Conservation (phyloP, 92 coral and sea anemone genomes). For the Pocillopora meandrina region DNA sequence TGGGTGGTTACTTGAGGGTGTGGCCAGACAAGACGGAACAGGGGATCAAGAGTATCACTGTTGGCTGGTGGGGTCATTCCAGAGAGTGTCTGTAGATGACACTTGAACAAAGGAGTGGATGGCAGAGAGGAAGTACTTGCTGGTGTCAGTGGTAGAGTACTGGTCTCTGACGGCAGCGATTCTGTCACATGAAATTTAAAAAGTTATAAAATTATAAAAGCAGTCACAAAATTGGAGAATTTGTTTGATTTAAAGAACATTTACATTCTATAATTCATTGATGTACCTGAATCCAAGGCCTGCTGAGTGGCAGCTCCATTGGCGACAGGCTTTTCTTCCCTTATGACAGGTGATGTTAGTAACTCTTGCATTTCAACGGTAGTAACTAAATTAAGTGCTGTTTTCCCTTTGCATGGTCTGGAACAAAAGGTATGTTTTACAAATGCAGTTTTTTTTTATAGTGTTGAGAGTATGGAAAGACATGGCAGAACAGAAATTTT, state of each 20-base stretch:
- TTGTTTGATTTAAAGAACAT: background rate
- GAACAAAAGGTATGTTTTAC: background rate
- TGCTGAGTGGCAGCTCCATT: conserved; percentile 50
- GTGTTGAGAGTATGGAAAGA: no score
- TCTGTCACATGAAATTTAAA: conserved; percentile 15
- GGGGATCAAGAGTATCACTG: conserved; percentile 54
- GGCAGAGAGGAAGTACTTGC: conserved; percentile 23
- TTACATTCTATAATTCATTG: background rate
- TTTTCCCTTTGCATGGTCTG: conserved; percentile 77
- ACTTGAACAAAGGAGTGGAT: conserved; percentile 17
- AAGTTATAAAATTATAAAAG: background rate
- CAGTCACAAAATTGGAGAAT: background rate
- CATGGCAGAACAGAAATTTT: no score
- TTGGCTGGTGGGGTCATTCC: conserved; percentile 27
- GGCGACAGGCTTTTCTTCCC: conserved; percentile 24
- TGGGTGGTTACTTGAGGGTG: conserved; percentile 84
- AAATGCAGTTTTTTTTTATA: background rate
- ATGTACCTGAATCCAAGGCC: conserved; percentile 56
- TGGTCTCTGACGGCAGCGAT: conserved; percentile 13
- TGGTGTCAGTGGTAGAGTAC: conserved; percentile 20
- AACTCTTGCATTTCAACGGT: conserved; percentile 68
- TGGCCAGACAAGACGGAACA: conserved; percentile 77
- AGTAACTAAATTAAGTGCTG: conserved; percentile 71
- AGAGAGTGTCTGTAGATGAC: conserved; percentile 31
- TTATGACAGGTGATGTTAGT: conserved; percentile 52